Base-by-base conservation (phyloP, 64 coral and sea anemone genomes). In the Orbicella faveolata region DNA sequence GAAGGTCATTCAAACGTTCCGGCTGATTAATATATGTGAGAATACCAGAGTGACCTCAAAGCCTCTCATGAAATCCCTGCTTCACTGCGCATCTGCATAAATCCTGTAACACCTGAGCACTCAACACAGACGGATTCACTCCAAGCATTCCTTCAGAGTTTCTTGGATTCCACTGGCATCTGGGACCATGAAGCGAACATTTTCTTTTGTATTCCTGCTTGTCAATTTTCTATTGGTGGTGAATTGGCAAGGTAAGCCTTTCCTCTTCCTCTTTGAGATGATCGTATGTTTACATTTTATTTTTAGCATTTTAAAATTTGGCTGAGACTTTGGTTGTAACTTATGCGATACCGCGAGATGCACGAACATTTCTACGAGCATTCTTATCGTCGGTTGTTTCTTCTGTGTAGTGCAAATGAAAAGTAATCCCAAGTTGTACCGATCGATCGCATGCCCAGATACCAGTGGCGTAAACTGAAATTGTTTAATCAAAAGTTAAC, bases 21-120 rank as follows among this genome's bases (percentile, higher is more conserved):
- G 82, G 39, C 36, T 85, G 82, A 85, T 72, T 85, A 85, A 70
- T 85, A 85, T 85, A 72, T 85, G 65, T 85, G 82, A 52, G 64
- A 85, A 85, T 13, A 79, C 77, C 21, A 66, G 63, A 68, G 63
- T 19, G 35, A 83, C 17, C 61, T 66, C n/a, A 83, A 70, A 52
- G 82, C 63, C 25, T 70, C 82, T 17, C 52, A 48, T 51, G 41
- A 52, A 39, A 26, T 85, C 64, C 82, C 26, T 73, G 64, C 64
- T 33, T 70, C 65, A 85, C 2, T 41, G 65, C 64, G 63, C 82
- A 85, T 85, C 23, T 84, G 81, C 81, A 84, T 84, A 69, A 85
- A 72, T 70, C 21, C 51, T 9, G 62, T n/a, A 66, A 83, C 63
- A 78, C 1, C 75, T 17, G 41, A 78, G 17, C 37, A 51, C 82